Conservation (phyloP, 2,797 vertebrate genomes). For the Neomorphus geoffroyi region DNA sequence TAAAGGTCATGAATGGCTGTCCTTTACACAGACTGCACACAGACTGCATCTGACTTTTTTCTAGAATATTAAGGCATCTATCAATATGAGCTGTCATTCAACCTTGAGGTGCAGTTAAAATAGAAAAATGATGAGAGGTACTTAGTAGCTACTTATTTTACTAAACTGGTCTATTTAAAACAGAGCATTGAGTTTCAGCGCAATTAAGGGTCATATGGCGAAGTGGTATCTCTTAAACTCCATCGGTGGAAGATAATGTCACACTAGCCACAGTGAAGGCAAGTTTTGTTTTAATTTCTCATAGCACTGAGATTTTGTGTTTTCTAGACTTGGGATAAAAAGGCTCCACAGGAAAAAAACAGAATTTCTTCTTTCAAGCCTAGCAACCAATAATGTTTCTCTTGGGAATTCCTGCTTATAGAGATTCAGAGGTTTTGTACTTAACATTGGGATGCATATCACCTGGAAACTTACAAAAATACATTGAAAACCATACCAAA, state of each 20-base stretch:
- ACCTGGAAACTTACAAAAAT: neutral
- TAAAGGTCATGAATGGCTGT: conserved; percentile 10
- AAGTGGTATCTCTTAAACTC: neutral
- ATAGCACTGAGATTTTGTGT: neutral
- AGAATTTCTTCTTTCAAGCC: neutral
- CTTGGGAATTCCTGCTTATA: neutral
- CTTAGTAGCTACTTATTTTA: conserved; percentile 15
- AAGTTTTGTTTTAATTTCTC: conserved; percentile 2
- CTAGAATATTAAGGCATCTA: conserved; percentile 23
- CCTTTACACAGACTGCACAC: neutral
- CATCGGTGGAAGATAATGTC: neutral
- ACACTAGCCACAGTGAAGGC: neutral
- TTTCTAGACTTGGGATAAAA: neutral
- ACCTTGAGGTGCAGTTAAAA: conserved; percentile 44
- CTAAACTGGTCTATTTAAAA: conserved; percentile 22
- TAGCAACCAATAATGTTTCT: neutral
- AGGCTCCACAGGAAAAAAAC: neutral
- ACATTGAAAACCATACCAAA: neutral
- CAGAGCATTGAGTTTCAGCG: neutral
- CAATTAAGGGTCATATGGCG: neutral
- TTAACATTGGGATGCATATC: neutral
- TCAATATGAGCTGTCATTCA: conserved; percentile 23
- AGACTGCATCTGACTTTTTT: neutral
- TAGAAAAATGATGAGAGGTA: conserved; percentile 23
- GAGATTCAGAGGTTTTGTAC: neutral